Conservation (phyloP, 2,888 invertebrate genomes). For the Iselma pallidipennis region DNA sequence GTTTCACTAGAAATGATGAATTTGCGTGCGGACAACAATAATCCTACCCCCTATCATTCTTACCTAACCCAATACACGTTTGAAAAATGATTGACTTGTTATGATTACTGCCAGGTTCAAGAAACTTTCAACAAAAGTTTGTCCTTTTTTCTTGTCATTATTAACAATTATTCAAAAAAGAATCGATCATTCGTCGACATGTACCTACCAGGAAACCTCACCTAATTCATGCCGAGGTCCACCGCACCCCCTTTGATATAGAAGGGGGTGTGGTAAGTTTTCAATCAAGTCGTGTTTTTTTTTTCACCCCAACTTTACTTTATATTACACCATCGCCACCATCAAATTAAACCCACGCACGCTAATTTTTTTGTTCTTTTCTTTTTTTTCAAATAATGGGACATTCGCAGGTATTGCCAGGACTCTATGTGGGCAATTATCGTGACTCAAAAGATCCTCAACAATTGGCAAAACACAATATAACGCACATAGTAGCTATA, state of each 20-base stretch:
- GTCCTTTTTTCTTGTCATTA: too few species aligned
- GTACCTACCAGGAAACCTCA: not conserved
- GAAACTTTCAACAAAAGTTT: not conserved
- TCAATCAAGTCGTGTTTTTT: not conserved
- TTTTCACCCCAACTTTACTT: too few species aligned
- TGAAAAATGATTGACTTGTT: too few species aligned
- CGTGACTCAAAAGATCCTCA: slow-evolving; percentile 91
- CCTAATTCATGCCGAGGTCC: not conserved
- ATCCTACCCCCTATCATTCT: not conserved
- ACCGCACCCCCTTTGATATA: not conserved
- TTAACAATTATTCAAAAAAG: too few species aligned
- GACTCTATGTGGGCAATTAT: slow-evolving; percentile 94
- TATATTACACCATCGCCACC: too few species aligned
- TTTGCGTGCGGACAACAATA: not conserved
- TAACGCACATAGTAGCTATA: slow-evolving; percentile 94
- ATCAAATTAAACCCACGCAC: too few species aligned
- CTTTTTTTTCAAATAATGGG: slow-evolving; percentile 5
- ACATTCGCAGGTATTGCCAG: slow-evolving; percentile 80
- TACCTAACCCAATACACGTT: not conserved
- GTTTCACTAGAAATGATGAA: too few species aligned
- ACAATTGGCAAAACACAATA: slow-evolving; percentile 86
- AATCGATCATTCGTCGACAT: too few species aligned
- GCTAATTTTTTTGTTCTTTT: slow-evolving; percentile 1
- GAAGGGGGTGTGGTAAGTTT: not conserved
- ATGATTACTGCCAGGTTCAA: not conserved